phyloP scores from a whole-genome alignment of 2,888 invertebrate species.

The Trichacis sp. region DNA sequence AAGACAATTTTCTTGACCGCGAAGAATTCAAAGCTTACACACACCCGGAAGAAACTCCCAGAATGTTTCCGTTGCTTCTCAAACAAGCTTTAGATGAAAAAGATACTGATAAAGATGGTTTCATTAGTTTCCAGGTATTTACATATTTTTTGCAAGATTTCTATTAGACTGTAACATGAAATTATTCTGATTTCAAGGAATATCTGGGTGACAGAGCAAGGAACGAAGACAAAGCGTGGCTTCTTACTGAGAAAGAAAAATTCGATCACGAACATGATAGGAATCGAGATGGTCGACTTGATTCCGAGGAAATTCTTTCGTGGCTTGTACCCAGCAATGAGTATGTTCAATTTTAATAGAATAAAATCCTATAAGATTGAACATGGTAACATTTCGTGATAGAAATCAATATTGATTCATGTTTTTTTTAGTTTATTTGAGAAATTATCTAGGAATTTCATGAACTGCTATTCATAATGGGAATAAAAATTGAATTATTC shows the following conservation, averaged over 20 bases:
- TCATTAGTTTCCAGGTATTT: slow-evolving; percentile 82
- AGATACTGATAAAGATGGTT: slow-evolving; percentile 87
- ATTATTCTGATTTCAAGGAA: slow-evolving; percentile 69
- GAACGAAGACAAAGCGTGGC: slow-evolving; percentile 79
- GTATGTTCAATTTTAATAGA: too few relatives aligned
- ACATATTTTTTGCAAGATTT: too few relatives aligned
- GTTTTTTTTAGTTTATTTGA: too few relatives aligned
- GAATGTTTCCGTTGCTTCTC: slow-evolving; percentile 85
- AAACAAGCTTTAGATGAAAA: slow-evolving; percentile 88
- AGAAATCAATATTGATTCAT: too few relatives aligned
- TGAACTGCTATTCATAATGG: too few relatives aligned
- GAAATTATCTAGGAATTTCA: too few relatives aligned
- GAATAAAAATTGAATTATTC: too few relatives aligned
- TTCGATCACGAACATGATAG: slow-evolving; percentile 89
- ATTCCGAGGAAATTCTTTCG: slow-evolving; percentile 81
- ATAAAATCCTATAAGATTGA: too few relatives aligned
- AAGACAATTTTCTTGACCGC: slow-evolving; percentile 80
- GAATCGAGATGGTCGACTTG: slow-evolving; percentile 85
- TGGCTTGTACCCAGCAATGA: slow-evolving; percentile 95
- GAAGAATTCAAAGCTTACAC: slow-evolving; percentile 90
- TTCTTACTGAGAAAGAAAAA: slow-evolving; percentile 81
- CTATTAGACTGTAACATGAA: too few relatives aligned
- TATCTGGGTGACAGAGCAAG: slow-evolving; percentile 80
- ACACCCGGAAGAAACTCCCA: slow-evolving; percentile 92
- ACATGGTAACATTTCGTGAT: too few relatives aligned